Base-by-base conservation (phyloP, 1,140 invertebrate species). In the Drosophila simulans region DNA sequence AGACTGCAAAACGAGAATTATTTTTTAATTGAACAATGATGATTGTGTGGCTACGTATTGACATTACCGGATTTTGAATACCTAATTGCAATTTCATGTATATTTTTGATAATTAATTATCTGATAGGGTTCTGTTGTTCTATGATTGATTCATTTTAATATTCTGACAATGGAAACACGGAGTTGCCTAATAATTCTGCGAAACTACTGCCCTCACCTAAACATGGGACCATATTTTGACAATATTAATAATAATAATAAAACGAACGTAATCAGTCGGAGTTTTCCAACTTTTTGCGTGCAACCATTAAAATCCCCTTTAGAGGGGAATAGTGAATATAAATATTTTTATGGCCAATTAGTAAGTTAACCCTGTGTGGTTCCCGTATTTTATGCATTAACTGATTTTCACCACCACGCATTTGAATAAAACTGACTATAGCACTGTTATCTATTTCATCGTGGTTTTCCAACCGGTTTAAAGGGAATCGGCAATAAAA, bases 1-100 rank as follows among this genome's bases (percentile, higher is more conserved):
- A 94, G 94, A 45, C 95, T 96, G 90, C 12, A 84, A 92, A 63
- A 82, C 63, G 77, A 70, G 27, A 27, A 64, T 22, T 42, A 42
- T 48, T 62, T 5, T 8, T 40, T 27, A 59, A 25, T 52, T 42
- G 1, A 42, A 13, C 25, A 39, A 62, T 5, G 11, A n/a, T 43
- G 54, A 80, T 49, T 39, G 45, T 42, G 22, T 22, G 31, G 12
- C 17, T 42, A 15, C 49, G 15, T 15, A 53, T 46, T 39, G 76
- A 51, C 12, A 31, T 17, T 51, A 22, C 20, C 42, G 37, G 46
- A 37, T 39, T 69, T 17, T n/a, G 12, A 40, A 12, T 5, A 17
- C 49, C 17, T 64, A 57, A 64, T 73, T 56, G 39, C 10, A 20
- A 34, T 48, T 56, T 34, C 39, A 73, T 75, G 72, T 75, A 42